Evolutionary conservation across 2,888 invertebrate species (phyloP).

Genomic region (Carcina quercana): DNA sequence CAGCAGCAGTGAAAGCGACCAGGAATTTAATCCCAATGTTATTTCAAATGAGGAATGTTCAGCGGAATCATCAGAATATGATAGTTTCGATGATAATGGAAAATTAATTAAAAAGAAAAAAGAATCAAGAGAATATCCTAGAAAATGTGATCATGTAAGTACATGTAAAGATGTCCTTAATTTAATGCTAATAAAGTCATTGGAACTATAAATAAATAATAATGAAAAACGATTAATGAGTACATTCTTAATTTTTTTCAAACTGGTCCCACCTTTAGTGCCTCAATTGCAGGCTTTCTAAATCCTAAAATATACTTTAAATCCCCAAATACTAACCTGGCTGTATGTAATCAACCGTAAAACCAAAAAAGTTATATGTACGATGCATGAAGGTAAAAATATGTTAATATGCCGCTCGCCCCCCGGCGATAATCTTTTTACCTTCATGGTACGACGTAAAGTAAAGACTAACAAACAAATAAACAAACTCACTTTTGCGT

Average conservation of each 20-base stretch:
- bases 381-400: too few species aligned
- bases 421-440: background rate
- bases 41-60: background rate
- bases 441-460: background rate
- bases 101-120: background rate
- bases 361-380: too few species aligned
- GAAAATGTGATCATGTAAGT: background rate
- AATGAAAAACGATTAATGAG: background rate
- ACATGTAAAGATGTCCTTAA: too few species aligned
- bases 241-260: background rate
- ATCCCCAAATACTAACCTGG: too few species aligned
- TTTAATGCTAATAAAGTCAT: too few species aligned
- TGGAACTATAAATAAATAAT: too few species aligned
- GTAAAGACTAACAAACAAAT: background rate
- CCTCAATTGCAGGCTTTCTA: background rate
- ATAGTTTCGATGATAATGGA: background rate
- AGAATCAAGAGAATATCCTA: background rate
- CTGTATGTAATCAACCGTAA: too few species aligned
- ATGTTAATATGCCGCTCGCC: background rate
- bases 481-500: too few species aligned
- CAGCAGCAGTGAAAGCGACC: background rate
- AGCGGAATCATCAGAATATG: background rate
- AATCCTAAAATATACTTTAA: too few species aligned
- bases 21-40: background rate
- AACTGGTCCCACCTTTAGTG: background rate